A percentile compares a stretch with the other conserved stretches of the same genome.
These are phyloP conservation scores for Engraulis encrasicolus DNA, from an alignment of 2,113 vertebrate genomes.

Conservation along the genomic window DNA sequence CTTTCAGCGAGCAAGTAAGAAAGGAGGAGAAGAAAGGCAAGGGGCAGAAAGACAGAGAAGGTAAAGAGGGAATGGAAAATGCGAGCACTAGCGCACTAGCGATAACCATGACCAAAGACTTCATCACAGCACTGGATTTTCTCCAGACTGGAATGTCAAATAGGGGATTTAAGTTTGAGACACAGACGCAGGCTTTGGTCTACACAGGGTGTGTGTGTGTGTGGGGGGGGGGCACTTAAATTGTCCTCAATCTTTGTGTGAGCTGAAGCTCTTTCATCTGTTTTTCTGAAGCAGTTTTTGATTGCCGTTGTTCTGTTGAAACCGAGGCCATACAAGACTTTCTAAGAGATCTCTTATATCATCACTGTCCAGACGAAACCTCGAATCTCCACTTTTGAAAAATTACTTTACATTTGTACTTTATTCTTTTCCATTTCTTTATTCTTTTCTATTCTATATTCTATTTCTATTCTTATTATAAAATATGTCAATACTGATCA, in stretches of 20 bases:
- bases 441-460: too few relatives aligned
- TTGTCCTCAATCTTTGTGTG: constrained; percentile 5
- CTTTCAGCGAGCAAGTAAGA: constrained; percentile 12
- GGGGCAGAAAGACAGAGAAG: constrained; percentile 6
- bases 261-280: background rate
- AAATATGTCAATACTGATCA: too few relatives aligned
- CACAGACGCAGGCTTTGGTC: constrained; percentile 1
- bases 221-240: background rate
- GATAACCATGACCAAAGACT: constrained; percentile 45
- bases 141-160: constrained; percentile 18
- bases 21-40: background rate
- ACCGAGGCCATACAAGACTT: background rate
- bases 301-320: background rate
- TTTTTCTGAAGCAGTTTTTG: background rate
- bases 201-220: too few relatives aligned
- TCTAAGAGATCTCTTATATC: too few relatives aligned
- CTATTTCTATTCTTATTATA: too few relatives aligned
- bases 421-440: too few relatives aligned
- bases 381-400: too few relatives aligned
- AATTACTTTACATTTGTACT: too few relatives aligned
- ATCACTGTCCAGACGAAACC: too few relatives aligned
- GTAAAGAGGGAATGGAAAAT: constrained; percentile 19
- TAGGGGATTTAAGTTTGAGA: background rate
- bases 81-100: constrained; percentile 45
- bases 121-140: constrained; percentile 31